Evolutionary conservation across 2,797 vertebrate species (phyloP), one percentile per base, ranked within the genome.

Genomic region (Capromys pilorides): DNA sequence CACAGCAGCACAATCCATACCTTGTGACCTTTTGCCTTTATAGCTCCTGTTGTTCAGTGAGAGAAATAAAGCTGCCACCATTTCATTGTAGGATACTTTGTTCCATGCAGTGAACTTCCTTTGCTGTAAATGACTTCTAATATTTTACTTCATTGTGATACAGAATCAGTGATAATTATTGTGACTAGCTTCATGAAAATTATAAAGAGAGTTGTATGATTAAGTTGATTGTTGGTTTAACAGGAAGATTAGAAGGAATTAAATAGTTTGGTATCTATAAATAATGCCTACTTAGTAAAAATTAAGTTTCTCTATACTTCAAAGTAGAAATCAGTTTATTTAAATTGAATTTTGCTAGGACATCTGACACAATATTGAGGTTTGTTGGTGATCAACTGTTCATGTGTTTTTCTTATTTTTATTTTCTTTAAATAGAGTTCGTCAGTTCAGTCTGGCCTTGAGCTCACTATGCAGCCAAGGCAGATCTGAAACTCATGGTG

Each of bases 131-230:
- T 93, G 57, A 12, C 41, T 88, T 94, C 57, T 90, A 96, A 94
- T 96, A 95, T 90, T 94, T 95, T 86, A 94, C 31, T 95, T 96
- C 92, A 94, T 41, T 93, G 51, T 94, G 88, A 92, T 75, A 75
- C 26, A 77, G 24, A 91, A 10, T 71, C 49, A 77, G 41, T 92
- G 45, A 93, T 91, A 26, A 88, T 95, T 94, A 92, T 95, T 83
- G 93, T 5, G 28, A 92, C 90, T 1, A 94, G 64, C 64, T 92
- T 88, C 86, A 9, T 78, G 81, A 26, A 80, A 96, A 57, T 90
- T 86, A 92, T 94, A 92, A 90, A 69, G 73, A 69, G 31, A 82
- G 36, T 66, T 82, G 21, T 83, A 59, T 93, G 62, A 90, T 88
- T 90, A 92, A 93, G 69, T 4, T 39, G 9, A 93, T 64, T 86